Conservation (phyloP, 2,888 invertebrate species). For the Amblyjoppa proteus region DNA sequence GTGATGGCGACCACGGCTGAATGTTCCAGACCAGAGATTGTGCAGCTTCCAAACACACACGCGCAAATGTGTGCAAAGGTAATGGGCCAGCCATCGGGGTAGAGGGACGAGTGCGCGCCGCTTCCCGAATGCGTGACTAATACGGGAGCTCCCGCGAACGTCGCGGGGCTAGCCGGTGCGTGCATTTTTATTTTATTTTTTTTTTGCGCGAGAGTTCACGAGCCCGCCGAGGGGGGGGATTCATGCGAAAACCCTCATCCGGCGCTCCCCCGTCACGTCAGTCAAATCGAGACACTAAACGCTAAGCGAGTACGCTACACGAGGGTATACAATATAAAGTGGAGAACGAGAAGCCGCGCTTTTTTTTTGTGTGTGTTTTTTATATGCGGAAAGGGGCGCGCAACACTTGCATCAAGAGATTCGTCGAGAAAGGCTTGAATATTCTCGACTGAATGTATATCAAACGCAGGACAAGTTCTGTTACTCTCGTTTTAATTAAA, state of each 20-base stretch:
- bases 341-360: constrained; percentile 18
- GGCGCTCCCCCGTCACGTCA: constrained; percentile 4
- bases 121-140: constrained; percentile 45
- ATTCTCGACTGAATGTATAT: constrained; percentile 26
- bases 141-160: constrained; percentile 34
- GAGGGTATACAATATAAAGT: constrained; percentile 24
- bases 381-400: constrained; percentile 36
- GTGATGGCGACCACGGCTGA: constrained; percentile 17
- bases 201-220: constrained; percentile 38
- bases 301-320: neutral
- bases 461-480: constrained; percentile 51
- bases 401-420: constrained; percentile 46
- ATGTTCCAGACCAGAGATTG: constrained; percentile 31
- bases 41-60: constrained; percentile 10
- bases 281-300: constrained; percentile 24
- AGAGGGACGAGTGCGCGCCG: constrained; percentile 53
- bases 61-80: constrained; percentile 28
- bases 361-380: constrained; percentile 6
- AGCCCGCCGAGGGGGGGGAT: constrained; percentile 27
- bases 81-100: constrained; percentile 31
- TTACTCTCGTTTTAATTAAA: constrained; percentile 63
- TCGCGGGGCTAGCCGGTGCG: constrained; percentile 33
- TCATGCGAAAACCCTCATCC: constrained; percentile 35
- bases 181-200: constrained; percentile 8
- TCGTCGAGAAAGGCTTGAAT: constrained; percentile 58